phyloP scores from a whole-genome alignment of 2,113 vertebrate species.

The Rhinolophus ferrumequinum region DNA sequence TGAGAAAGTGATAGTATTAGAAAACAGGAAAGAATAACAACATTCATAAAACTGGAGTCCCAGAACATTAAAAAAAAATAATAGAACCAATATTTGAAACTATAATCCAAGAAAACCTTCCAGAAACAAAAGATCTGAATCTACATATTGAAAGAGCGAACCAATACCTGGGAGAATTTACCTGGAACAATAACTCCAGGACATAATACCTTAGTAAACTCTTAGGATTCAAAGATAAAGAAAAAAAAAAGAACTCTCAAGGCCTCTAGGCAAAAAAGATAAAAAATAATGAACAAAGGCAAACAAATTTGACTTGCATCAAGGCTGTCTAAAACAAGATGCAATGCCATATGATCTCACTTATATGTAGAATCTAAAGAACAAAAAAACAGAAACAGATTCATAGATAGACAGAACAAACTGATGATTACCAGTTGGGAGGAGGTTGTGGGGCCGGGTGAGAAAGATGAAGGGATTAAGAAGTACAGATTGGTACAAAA shows the following conservation, averaged over 20 bases:
- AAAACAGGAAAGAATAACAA: neutral
- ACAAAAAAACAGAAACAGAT: too few relatives aligned
- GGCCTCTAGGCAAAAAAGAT: neutral
- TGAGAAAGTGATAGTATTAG: neutral
- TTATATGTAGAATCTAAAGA: too few relatives aligned
- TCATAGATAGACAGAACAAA: too few relatives aligned
- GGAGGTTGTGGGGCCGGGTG: too few relatives aligned
- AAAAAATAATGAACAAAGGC: neutral
- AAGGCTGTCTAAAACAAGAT: neutral
- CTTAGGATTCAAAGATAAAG: neutral
- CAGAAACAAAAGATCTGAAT: neutral
- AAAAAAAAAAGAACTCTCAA: neutral
- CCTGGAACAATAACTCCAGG: neutral
- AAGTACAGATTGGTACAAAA: too few relatives aligned
- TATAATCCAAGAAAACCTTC: neutral
- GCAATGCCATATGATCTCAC: neutral
- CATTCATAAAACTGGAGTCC: neutral
- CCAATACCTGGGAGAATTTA: neutral
- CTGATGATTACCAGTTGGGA: too few relatives aligned
- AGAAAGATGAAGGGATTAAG: too few relatives aligned
- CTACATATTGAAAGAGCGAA: neutral
- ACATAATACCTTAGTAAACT: neutral
- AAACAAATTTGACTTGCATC: neutral
- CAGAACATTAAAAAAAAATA: neutral
- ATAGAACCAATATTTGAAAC: neutral